Conservation (phyloP, 2,797 vertebrate genomes). For the Poliocrania exsul region DNA sequence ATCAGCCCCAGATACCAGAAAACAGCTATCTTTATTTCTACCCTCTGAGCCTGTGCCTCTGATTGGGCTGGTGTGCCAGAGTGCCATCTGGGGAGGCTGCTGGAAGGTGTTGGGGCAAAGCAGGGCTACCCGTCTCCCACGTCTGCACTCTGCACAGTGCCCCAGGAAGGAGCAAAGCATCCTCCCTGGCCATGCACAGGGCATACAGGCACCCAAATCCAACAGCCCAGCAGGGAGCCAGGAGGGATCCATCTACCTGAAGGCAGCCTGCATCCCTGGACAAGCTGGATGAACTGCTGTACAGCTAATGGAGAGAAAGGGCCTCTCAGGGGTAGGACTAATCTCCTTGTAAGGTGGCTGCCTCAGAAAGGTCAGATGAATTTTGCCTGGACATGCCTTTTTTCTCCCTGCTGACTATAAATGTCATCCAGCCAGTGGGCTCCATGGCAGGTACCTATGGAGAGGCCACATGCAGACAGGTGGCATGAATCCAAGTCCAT, state of each 20-base stretch:
- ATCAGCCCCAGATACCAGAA: neutral
- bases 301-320: neutral
- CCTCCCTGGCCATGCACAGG: neutral
- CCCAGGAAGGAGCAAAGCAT: neutral
- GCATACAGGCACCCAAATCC: neutral
- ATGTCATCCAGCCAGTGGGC: conserved; percentile 19
- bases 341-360: conserved; percentile 16
- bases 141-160: neutral
- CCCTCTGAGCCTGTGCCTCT: neutral
- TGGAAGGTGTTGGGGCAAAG: neutral
- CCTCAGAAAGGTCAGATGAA: conserved; percentile 41
- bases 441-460: neutral
- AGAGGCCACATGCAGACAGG: neutral
- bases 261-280: neutral
- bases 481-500: neutral
- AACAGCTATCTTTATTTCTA: neutral
- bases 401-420: neutral
- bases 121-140: neutral
- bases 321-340: conserved; percentile 8
- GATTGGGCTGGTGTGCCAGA: neutral
- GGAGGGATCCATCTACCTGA: neutral
- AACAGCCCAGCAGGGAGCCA: neutral
- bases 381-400: conserved; percentile 4
- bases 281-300: neutral
- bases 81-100: neutral